A percentile compares a stretch with the other conserved stretches of the same genome.
phyloP scores from a whole-genome alignment of 2,113 vertebrate species.

The Tichodroma muraria region DNA sequence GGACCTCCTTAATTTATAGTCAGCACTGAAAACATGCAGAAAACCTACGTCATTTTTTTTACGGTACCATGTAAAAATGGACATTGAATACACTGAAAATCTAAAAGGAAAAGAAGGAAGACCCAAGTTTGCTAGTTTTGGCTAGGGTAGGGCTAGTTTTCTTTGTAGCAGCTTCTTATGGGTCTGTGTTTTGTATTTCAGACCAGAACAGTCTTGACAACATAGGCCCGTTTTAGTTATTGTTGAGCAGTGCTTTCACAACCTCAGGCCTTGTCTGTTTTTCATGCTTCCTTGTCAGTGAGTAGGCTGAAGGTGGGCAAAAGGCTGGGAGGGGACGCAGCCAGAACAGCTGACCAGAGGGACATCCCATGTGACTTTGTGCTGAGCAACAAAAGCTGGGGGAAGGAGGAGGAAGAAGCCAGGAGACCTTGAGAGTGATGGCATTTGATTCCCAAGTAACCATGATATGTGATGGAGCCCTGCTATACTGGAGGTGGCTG shows the following conservation, averaged over 20 bases:
- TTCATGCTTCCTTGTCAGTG: neutral
- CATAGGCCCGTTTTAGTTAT: neutral
- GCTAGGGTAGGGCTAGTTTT: neutral
- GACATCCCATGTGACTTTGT: neutral
- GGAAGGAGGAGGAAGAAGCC: neutral
- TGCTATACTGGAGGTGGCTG: neutral
- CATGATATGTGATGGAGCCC: rapidly evolving
- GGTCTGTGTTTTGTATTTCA: neutral
- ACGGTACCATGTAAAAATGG: neutral
- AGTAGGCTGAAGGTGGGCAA: neutral
- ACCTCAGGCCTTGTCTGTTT: neutral
- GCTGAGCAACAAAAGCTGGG: neutral
- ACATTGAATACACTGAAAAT: neutral
- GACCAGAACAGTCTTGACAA: neutral
- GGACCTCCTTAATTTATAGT: neutral
- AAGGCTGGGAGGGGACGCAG: neutral
- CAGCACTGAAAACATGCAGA: neutral
- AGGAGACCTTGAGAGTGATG: neutral
- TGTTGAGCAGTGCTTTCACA: neutral
- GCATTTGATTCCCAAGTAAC: neutral
- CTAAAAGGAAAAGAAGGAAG: neutral
- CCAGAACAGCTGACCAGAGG: neutral
- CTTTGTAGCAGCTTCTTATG: neutral
- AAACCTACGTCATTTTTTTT: neutral
- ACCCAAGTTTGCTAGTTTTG: neutral